Base-by-base conservation (phyloP, 2,888 invertebrate genomes). In the Dynastes hyllus region DNA sequence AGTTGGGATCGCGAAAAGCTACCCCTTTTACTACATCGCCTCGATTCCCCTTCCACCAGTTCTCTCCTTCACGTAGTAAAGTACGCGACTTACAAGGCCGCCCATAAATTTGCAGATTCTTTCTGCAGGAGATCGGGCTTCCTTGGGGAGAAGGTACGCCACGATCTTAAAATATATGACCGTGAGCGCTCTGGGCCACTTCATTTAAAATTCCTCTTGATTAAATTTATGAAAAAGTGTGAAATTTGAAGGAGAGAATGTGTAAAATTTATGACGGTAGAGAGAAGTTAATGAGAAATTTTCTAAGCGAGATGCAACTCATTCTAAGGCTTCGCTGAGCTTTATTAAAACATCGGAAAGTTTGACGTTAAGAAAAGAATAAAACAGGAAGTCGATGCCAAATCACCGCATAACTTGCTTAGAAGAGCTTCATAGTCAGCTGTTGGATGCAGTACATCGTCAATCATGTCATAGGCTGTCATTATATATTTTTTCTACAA, bases 161-260 rank as follows among this genome's bases (percentile, higher is more conserved):
- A 8, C 45, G 45, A 16, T 37, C 37, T 55, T 71, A 71, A 71
- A 71, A 55, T 71, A 71, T 71, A 69, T 11, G 27, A 11, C 45
- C 45, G 45, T 45, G 45, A 8, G 45, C 11, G 32, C 61, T 53
- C 11, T 55, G 6, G 16, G 55, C 51, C 70, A 78, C 78, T 78
- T 61, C 50, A 78, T 78, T 63, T 70, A 40, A 78, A 40, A 63
- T 71, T 58, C 58, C 51, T 32, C 70, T 45, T 71, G 69, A 78
- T 70, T 78, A 78, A 78, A 78, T 78, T 70, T 78, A 50, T 37
- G 61, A 78, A 69, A 63, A 71, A 66, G 45, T 51, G 61, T n/a
- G 29, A 65, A 65, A 65, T 61, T 58, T 58, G 45, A 63, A 40
- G 27, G 13, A 22, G 16, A 32, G 27, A n/a, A 29, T 29, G 29